phyloP scores from a whole-genome alignment of 2,113 vertebrate species.

The Saguinus midas region DNA sequence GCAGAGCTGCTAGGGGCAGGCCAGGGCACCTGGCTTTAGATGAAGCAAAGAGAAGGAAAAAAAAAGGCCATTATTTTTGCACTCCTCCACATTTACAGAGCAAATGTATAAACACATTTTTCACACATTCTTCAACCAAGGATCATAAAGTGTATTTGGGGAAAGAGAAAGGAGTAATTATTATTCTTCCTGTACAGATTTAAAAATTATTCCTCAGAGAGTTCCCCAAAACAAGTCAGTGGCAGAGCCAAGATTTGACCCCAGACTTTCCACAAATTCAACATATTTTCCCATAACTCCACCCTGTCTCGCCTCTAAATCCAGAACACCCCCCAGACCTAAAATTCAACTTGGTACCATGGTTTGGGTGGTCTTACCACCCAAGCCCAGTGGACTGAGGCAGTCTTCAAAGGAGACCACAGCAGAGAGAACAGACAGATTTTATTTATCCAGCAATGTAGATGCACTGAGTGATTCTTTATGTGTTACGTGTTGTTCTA shows the following conservation, averaged over 20 bases:
- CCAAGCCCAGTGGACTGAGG: rapidly evolving
- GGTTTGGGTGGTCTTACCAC: not conserved
- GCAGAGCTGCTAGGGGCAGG: not conserved
- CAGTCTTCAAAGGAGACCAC: not conserved
- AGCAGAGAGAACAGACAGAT: rapidly evolving
- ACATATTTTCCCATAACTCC: not conserved
- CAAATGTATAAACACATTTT: not conserved
- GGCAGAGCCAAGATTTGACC: not conserved
- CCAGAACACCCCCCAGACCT: not conserved
- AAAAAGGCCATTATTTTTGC: not conserved
- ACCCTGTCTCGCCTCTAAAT: not conserved
- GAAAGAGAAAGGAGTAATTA: too few species aligned
- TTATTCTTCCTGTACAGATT: not conserved
- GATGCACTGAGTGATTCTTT: too few species aligned
- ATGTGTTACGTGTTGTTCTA: rapidly evolving
- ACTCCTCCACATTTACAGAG: not conserved
- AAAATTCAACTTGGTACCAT: not conserved
- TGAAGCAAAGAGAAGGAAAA: not conserved
- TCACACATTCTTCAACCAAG: not conserved
- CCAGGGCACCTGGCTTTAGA: not conserved
- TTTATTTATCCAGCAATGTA: not conserved
- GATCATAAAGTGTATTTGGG: not conserved
- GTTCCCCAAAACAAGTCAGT: not conserved
- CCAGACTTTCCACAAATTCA: not conserved
- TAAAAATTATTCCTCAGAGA: not conserved